Percentiles rank a stretch among this genome's conserved stretches.
Conservation (phyloP, 1,140 invertebrate genomes). For the Gryllus bimaculatus region DNA sequence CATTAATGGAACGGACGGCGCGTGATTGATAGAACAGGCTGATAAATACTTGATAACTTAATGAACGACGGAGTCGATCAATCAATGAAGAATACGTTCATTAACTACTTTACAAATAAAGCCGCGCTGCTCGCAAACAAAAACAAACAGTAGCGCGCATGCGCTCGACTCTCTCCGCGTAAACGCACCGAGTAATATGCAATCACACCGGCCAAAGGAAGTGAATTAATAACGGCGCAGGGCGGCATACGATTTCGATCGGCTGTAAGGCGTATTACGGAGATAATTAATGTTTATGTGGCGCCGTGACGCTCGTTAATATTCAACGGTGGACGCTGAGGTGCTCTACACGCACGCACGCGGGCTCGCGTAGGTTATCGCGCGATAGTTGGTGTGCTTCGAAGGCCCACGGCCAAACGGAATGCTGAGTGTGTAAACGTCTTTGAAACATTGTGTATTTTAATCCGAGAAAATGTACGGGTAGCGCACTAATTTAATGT, state of each 20-base stretch:
- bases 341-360: neutral
- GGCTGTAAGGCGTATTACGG: neutral
- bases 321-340: neutral
- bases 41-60: constrained; percentile 2
- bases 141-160: neutral
- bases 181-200: neutral
- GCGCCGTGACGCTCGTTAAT: neutral
- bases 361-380: neutral
- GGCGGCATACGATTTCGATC: neutral
- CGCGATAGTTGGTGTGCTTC: no score
- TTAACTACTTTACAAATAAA: neutral
- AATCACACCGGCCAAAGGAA: neutral
- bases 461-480: no score
- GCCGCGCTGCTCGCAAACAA: neutral
- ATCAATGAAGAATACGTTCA: neutral
- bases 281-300: neutral
- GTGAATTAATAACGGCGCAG: neutral
- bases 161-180: neutral
- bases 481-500: no score
- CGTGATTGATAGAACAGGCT: neutral
- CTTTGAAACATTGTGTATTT: no score
- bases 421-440: neutral
- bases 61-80: neutral
- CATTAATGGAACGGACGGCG: neutral
- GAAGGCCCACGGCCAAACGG: neutral